These are phyloP conservation scores for Porphyrio hochstetteri DNA, from an alignment of 2,113 vertebrate species.

Conservation along the genomic window DNA sequence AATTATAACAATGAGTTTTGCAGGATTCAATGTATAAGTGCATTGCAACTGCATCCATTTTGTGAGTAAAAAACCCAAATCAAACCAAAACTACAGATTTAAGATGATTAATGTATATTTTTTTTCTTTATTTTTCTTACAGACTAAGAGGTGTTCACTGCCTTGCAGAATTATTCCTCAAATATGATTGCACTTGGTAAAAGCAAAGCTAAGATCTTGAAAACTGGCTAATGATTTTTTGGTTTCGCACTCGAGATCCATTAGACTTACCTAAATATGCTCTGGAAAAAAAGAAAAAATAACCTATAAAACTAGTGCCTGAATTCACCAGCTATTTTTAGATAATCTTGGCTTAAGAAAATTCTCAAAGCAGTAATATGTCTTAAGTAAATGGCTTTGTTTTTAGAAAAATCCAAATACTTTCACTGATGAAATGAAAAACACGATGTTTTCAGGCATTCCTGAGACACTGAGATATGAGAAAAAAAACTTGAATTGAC, in stretches of 20 bases:
- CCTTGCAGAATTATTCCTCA: neutral
- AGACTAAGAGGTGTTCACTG: neutral
- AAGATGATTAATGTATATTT: neutral
- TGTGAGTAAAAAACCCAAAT: neutral
- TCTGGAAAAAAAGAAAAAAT: neutral
- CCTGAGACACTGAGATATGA: neutral
- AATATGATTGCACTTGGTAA: neutral
- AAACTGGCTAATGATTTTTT: neutral
- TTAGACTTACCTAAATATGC: neutral
- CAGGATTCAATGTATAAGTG: neutral
- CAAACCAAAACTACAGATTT: neutral
- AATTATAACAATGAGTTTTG: neutral
- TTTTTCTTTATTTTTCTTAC: neutral
- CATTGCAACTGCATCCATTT: neutral
- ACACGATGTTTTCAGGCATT: constrained; percentile 38
- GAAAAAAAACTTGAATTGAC: neutral
- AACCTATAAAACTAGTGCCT: neutral
- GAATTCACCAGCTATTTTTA: neutral
- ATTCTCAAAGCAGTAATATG: neutral
- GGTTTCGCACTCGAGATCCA: neutral
- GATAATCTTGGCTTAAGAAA: neutral
- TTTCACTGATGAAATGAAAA: constrained; percentile 28
- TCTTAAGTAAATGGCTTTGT: neutral
- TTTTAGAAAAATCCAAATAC: neutral
- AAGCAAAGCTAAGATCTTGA: neutral